Base-by-base conservation (phyloP, 2,888 invertebrate genomes). In the Lysandra coridon region DNA sequence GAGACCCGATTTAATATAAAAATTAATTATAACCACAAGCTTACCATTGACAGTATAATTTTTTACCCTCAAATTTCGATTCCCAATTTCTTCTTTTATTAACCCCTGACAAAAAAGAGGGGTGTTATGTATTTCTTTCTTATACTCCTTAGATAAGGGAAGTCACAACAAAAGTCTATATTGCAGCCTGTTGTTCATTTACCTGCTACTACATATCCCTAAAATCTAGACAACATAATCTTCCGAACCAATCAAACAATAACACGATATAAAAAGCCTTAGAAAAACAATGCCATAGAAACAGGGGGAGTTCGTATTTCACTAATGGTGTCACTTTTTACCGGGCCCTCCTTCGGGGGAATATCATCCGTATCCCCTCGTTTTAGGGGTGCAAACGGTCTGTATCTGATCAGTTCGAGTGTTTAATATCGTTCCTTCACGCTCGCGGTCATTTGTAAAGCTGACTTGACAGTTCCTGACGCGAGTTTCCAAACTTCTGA, bases 381-480 rank as follows among this genome's bases (percentile, higher is more conserved):
- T 5, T 10, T 30, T 12, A 64, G 10, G 78, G 49, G 14, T 64
- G 6, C 44, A 30, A 60, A 69, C 33, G 14, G 69, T 17, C 17
- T 37, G 69, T 33, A 17, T 6, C 10, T 30, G 7, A 30, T 4
- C 64, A 30, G 30, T 64, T 64, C 10, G 3, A 40, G 37, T 37
- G 64, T 89, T 88, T 87, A 88, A 88, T 89, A 87, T 87, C 87
- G 89, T 87, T 87, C 86, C 86, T 91, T 91, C 91, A 90, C 87
- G 88, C 86, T 88, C 85, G 82, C 86, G 89, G 88, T 90, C 88
- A 88, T 91, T 91, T 89, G 87, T 90, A 84, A 83, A 83, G 85
- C 87, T 90, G 89, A 89, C 88, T 89, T 88, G 89, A 87, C 91
- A 89, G 84, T 87, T 89, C 81, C 80, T 74, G 80, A 75, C 73